Base-by-base conservation (phyloP, 2,113 vertebrate species). In the Cairina moschata region DNA sequence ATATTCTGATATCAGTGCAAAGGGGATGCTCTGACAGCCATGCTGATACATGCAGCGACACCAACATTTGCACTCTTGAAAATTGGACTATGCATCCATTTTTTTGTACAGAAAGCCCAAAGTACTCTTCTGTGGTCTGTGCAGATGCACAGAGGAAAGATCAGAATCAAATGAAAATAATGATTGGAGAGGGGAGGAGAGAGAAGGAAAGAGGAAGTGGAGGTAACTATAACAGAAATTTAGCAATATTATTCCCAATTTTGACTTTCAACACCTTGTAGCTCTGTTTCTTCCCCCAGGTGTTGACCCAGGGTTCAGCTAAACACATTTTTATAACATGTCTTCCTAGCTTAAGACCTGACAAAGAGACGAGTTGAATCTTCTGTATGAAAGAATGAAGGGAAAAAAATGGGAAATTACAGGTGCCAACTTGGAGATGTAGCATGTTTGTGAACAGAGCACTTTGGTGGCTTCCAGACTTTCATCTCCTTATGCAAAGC, bases 401-500 rank as follows among this genome's bases (percentile, higher is more conserved):
- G 11, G 18, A n/a, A 85, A 90, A 90, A 54, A 76, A 75, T 52
- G 15, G 69, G 38, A 38, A 52, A 76, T 81, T 8, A 32, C 76
- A 62, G 34, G 66, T 66, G 32, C 50, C 73, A 87, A 63, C 63
- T 2, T 2, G 31, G 17, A 4, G 4, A 73, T 32, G 34, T 31
- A 14, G 26, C 4, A 50, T 32, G 34, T 38, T 95, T 80, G 54
- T 68, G 48, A 60, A 36, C 20, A 66, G 48, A 79, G 68, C 9
- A 46, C 54, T 91, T 88, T 26, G 83, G 78, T 29, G 25, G 23
- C 32, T 94, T 90, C 74, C 78, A 60, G 23, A 44, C 86, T 78
- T 90, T 83, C 88, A 79, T 65, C 92, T 87, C 73, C 82, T 90
- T 86, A 29, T 12, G 62, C 71, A 93, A 91, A 88, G 82, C 59